phyloP scores from a whole-genome alignment of 2,888 invertebrate species.

The Tortricodes alternella region DNA sequence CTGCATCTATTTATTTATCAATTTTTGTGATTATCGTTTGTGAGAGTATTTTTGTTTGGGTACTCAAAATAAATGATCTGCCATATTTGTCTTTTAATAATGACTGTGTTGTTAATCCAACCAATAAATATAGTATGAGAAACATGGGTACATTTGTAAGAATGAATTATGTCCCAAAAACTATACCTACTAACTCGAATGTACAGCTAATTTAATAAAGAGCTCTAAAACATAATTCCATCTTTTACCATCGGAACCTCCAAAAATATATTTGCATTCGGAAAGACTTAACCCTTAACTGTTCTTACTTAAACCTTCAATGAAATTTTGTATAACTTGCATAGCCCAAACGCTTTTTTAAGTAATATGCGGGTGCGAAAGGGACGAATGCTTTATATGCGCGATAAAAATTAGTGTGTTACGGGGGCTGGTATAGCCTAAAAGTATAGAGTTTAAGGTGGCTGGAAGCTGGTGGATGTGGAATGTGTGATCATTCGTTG shows the following conservation, averaged over 20 bases:
- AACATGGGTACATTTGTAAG: conserved; percentile 76
- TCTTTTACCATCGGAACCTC: conserved; percentile 40
- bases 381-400: no score
- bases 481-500: no score
- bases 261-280: conserved; percentile 15
- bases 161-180: conserved; percentile 80
- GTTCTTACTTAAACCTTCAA: no score
- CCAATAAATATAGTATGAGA: conserved; percentile 64
- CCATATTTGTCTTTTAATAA: conserved; percentile 80
- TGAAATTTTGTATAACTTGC: no score
- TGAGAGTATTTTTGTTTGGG: conserved; percentile 74
- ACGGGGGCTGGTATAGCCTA: no score
- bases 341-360: no score
- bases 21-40: conserved; percentile 73
- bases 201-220: conserved; percentile 84
- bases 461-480: no score
- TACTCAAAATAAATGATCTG: conserved; percentile 82
- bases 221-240: conserved; percentile 69
- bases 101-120: conserved; percentile 75
- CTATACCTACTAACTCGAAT: conserved; percentile 83
- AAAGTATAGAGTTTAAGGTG: no score
- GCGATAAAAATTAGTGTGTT: no score
- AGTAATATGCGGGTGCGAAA: no score
- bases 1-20: conserved; percentile 80
- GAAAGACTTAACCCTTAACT: no score